Evolutionary conservation across 2,888 invertebrate genomes (phyloP).

Genomic region (Tetranychus truncatus): DNA sequence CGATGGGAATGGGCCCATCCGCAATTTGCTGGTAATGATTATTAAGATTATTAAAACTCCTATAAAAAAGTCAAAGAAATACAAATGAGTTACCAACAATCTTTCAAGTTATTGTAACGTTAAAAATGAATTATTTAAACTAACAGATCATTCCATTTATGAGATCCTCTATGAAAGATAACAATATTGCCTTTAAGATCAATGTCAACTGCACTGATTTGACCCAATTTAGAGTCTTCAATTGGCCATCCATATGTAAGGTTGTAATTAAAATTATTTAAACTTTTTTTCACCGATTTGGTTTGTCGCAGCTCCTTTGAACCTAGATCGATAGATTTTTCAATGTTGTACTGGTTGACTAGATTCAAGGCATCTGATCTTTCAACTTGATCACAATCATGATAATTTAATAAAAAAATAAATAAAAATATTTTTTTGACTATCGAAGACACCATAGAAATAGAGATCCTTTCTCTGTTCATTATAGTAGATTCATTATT

Average conservation of each 20-base stretch:
- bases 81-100: neutral
- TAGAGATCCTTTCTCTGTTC: no score
- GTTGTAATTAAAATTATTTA: neutral
- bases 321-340: neutral
- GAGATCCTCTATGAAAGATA: constrained; percentile 61
- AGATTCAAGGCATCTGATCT: no score
- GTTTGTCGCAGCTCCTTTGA: neutral
- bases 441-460: no score
- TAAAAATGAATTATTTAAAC: constrained; percentile 12
- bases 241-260: neutral
- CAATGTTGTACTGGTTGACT: no score
- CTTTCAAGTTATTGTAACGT: neutral
- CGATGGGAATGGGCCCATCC: constrained; percentile 51
- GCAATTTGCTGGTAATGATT: constrained; percentile 48
- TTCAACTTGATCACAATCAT: no score
- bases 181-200: constrained; percentile 27
- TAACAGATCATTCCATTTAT: constrained; percentile 48
- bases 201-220: constrained; percentile 28
- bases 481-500: no score
- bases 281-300: neutral
- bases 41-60: neutral
- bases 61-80: neutral
- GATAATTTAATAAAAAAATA: no score
- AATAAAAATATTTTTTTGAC: no score
- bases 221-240: constrained; percentile 38